Conservation (phyloP, 53 echinoderm and acorn worm species). For the Crossaster papposus region DNA sequence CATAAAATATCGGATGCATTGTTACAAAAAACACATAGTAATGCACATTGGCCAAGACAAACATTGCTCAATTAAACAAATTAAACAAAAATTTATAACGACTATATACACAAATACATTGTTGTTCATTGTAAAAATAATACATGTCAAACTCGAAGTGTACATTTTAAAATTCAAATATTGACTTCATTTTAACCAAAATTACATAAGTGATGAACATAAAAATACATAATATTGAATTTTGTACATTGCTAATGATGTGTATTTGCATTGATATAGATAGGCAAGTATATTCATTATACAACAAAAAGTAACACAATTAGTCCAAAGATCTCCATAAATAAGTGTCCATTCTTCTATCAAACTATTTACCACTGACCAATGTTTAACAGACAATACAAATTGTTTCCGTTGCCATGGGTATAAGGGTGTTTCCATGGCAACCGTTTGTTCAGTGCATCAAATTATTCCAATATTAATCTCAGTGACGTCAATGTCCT, state of each 20-base stretch:
- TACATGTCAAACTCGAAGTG: no score
- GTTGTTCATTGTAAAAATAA: neutral
- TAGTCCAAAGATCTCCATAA: neutral
- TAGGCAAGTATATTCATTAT: constrained; percentile 32
- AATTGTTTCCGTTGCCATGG: neutral
- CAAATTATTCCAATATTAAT: neutral
- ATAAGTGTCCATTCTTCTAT: neutral
- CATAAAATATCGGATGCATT: constrained; percentile 12
- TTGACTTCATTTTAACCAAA: neutral
- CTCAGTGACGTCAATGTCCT: no score
- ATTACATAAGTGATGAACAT: constrained; percentile 6
- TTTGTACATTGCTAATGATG: constrained; percentile 21
- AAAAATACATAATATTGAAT: neutral
- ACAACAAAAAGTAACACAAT: constrained; percentile 7
- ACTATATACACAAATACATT: neutral
- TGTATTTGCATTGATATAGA: constrained; percentile 48
- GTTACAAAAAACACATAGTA: neutral
- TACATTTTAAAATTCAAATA: neutral
- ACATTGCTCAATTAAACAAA: neutral
- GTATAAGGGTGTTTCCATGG: neutral
- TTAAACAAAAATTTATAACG: neutral
- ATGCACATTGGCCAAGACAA: neutral
- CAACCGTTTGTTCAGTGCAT: neutral
- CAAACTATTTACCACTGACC: neutral
- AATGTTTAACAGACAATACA: neutral